A percentile compares a stretch with the other conserved stretches of the same genome.
These are phyloP conservation scores for Apostichopus californicus DNA, from an alignment of 35 echinoderm and acorn worm species.

Conservation along the genomic window DNA sequence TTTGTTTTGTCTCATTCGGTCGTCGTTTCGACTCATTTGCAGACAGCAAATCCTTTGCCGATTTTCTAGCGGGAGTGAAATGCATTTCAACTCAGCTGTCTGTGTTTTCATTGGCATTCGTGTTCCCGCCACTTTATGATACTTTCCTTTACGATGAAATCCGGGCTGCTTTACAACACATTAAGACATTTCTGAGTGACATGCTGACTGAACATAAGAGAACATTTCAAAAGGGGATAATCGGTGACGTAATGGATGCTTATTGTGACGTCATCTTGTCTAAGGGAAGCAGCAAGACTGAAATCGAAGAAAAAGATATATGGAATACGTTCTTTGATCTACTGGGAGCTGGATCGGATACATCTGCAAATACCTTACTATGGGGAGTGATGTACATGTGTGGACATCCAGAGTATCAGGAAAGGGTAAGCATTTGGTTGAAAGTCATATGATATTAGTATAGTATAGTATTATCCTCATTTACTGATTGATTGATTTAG, in stretches of 20 bases:
- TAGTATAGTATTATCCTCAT: no score
- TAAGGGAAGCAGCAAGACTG: not conserved
- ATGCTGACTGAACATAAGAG: constrained; percentile 24
- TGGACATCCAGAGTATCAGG: constrained; percentile 25
- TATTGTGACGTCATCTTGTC: not conserved
- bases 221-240: not conserved
- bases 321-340: constrained; percentile 42
- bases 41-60: not conserved
- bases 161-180: not conserved
- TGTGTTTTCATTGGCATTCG: constrained; percentile 1
- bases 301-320: not conserved
- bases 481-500: no score
- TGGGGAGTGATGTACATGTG: constrained; percentile 44
- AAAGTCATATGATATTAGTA: no score
- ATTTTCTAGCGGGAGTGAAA: not conserved
- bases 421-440: constrained; percentile 4
- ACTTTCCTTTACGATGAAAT: constrained; percentile 30
- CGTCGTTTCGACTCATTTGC: constrained; percentile 6
- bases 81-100: constrained; percentile 17
- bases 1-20: constrained; percentile 20
- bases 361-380: constrained; percentile 43
- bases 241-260: constrained; percentile 24
- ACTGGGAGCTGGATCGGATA: constrained; percentile 42
- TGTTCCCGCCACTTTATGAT: constrained; percentile 39
- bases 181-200: constrained; percentile 9